Base-by-base conservation (phyloP, 2,888 invertebrate genomes). In the Arenicola marina region DNA sequence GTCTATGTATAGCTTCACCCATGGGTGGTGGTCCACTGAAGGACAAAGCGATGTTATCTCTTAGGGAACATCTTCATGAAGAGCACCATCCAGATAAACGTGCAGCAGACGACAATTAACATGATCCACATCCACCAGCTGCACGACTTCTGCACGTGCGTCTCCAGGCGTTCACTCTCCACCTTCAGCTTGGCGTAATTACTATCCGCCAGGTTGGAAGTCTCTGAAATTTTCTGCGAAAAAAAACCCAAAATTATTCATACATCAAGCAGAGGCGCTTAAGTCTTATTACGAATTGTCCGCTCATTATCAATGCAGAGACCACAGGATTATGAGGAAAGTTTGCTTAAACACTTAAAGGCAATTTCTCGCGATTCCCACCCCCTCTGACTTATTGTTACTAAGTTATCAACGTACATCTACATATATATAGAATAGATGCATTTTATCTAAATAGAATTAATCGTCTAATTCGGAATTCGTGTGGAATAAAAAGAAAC, bases 71-170 rank as follows among this genome's bases (percentile, higher is more conserved):
- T 87, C 85, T 92, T 92, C 92, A 95, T 95, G 79, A 95, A 93
- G 45, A 95, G 85, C 58, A 95, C 91, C 93, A 95, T 95, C 86
- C 90, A 91, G 67, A 96, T 89, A 85, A 96, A 96, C 73, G 92
- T 90, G 61, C 89, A 86, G 81, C 93, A 88, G 53, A 96, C 95
- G 55, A 92, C 86, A 4, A 89, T 88, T 59, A 96, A 86, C 91
- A 95, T 91, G 43, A 95, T 84, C 93, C 95, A 95, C 71, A 95
- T 89, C 94, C 95, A 95, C 83, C 95, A 96, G 77, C 93, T 92
- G 89, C 93, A 95, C 0, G 92, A 91, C 67, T 91, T 89, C 68
- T 89, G 88, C 28, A 92, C 93, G 84, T 94, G 93, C 71, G 91
- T 91, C 69, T 91, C 90, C 44, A 96, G 85, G 75, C 91, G 89